Evolutionary conservation across 1,140 invertebrate species (phyloP), one percentile per base, ranked within the genome.

Genomic region (Pectinophora gossypiella): DNA sequence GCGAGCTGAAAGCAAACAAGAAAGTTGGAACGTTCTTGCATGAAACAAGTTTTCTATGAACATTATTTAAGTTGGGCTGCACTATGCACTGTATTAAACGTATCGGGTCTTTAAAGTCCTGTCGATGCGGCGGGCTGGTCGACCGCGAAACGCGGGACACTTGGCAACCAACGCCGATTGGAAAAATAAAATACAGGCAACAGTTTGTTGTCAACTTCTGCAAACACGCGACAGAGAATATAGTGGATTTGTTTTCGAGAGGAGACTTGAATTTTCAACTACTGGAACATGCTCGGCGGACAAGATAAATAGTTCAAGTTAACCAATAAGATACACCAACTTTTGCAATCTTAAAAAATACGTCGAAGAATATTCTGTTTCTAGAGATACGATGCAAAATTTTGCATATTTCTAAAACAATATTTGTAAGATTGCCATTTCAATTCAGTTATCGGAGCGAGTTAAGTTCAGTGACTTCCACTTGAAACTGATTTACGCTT

Each of bases 41-140:
- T 72, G 70, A 75, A 76, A 77, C 70, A 76, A 81, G 74, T 82
- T 82, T 65, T 67, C 64, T 66, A 68, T 73, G 69, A 74, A 75
- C 72, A 77, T 85, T 79, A 82, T 82, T 76, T 81, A 81, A 85
- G 71, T 85, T 73, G 68, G 52, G 68, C 61, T 61, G 71, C 59
- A 68, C 64, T 66, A 70, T 63, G 63, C 67, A 71, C 69, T 66
- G 69, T 74, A 78, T 82, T 76, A 79, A 73, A 73, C 59, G 78
- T 78, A 80, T 78, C 64, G 45, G 64, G 48, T 61, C 64, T 68
- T 61, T 48, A 65, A 65, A 68, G 58, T 68, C 58, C 38, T 56
- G 59, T 54, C 62, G 62, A 65, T 67, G 49, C 55, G 54, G 48
- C 45, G 55, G 50, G 58, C 38, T 74, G 51, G 55, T 50, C 44